These are phyloP conservation scores for Leucoraja erinaceus DNA, from an alignment of 2,113 vertebrate genomes.

Conservation along the genomic window DNA sequence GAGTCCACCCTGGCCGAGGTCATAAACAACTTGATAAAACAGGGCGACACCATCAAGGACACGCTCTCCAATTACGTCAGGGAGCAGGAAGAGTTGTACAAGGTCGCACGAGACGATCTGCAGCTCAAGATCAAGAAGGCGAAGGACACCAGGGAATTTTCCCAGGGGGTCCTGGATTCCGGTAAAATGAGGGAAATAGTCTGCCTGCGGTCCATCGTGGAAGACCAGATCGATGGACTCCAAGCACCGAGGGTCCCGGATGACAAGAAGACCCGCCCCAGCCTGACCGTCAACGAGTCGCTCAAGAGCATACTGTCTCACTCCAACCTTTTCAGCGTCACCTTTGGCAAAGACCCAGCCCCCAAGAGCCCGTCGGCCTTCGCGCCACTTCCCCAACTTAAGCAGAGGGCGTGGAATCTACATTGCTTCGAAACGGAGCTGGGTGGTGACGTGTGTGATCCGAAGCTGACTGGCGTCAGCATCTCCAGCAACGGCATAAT, in stretches of 20 bases:
- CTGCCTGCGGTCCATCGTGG: slow-evolving; percentile 45
- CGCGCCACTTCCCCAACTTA: not conserved
- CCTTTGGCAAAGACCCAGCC: slow-evolving; percentile 24
- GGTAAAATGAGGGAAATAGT: slow-evolving; percentile 45
- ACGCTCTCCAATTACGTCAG: slow-evolving; percentile 43
- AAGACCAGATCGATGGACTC: slow-evolving; percentile 40
- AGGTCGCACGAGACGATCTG: slow-evolving; percentile 41
- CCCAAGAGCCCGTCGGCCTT: not conserved
- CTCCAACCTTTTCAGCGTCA: slow-evolving; percentile 40
- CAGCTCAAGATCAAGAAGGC: slow-evolving; percentile 46
- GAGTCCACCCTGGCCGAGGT: slow-evolving; percentile 36
- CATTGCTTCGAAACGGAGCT: slow-evolving; percentile 35
- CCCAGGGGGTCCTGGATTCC: slow-evolving; percentile 45
- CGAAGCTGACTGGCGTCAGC: slow-evolving; percentile 44
- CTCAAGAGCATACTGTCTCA: not conserved
- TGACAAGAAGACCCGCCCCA: slow-evolving; percentile 32
- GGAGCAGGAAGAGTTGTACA: slow-evolving; percentile 40
- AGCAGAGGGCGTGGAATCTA: not conserved
- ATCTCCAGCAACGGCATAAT: slow-evolving; percentile 37
- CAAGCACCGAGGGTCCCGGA: slow-evolving; percentile 2
- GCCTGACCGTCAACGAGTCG: slow-evolving; percentile 38
- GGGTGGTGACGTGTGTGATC: not conserved
- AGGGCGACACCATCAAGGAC: slow-evolving; percentile 46
- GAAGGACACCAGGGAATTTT: slow-evolving; percentile 40
- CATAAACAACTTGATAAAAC: slow-evolving; percentile 44